A percentile compares a stretch with the other conserved stretches of the same genome.
These are phyloP conservation scores for Pelobates fuscus DNA, from an alignment of 2,113 vertebrate species.

Conservation along the genomic window DNA sequence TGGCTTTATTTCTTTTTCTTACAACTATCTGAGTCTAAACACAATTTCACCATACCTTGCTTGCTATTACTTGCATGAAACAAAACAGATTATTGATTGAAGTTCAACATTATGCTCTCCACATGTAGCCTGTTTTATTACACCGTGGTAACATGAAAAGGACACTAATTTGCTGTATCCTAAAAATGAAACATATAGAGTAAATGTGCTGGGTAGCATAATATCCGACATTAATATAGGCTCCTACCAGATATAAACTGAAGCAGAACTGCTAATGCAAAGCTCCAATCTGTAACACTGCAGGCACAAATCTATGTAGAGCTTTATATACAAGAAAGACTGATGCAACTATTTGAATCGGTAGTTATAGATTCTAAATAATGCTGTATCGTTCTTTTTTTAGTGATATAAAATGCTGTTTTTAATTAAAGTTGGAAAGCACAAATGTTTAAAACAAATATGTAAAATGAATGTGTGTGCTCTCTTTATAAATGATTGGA, in stretches of 20 bases:
- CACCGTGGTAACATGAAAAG: background rate
- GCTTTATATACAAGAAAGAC: background rate
- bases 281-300: background rate
- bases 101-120: background rate
- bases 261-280: background rate
- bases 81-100: background rate
- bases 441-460: no score
- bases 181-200: background rate
- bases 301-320: no score
- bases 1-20: no score
- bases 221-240: background rate
- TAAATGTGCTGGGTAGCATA: background rate
- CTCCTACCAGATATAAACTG: background rate
- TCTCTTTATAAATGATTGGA: no score
- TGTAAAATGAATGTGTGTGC: no score
- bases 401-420: no score
- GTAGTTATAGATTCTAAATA: background rate
- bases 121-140: background rate
- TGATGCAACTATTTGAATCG: background rate
- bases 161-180: background rate
- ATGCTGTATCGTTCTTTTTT: no score
- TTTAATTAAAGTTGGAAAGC: no score
- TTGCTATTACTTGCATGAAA: background rate
- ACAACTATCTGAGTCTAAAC: no score
- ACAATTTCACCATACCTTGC: background rate